Percentiles rank a stretch among this genome's conserved stretches.
These are phyloP conservation scores for Drosophila arizonae DNA, from an alignment of 1,140 invertebrate genomes.

Conservation along the genomic window DNA sequence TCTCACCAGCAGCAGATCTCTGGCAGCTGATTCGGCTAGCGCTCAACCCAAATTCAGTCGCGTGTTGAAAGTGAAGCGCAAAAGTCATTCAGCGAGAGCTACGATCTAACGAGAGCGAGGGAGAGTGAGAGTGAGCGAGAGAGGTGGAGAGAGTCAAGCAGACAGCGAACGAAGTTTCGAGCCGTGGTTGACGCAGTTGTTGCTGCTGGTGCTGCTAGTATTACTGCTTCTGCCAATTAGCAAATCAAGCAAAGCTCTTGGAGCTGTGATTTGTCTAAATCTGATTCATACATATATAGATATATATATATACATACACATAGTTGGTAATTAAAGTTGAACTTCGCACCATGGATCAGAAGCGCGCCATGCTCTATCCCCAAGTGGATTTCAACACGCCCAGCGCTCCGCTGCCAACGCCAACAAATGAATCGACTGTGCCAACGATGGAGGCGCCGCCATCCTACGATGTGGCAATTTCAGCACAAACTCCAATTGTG, in stretches of 20 bases:
- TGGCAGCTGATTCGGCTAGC: slow-evolving; percentile 22
- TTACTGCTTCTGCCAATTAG: slow-evolving; percentile 40
- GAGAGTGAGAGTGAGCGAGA: not conserved
- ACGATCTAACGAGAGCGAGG: not conserved
- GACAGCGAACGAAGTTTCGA: slow-evolving; percentile 18
- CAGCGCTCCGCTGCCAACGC: slow-evolving; percentile 53
- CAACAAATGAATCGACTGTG: slow-evolving; percentile 29
- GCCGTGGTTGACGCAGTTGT: slow-evolving; percentile 8
- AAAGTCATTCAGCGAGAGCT: slow-evolving; percentile 22
- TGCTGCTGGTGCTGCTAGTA: slow-evolving; percentile 1
- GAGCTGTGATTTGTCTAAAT: slow-evolving; percentile 4
- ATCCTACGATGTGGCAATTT: slow-evolving; percentile 75
- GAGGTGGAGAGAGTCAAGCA: not conserved
- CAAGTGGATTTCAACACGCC: slow-evolving; percentile 61
- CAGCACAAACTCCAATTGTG: slow-evolving; percentile 26
- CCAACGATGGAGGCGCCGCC: slow-evolving; percentile 65
- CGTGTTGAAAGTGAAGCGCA: slow-evolving; percentile 46
- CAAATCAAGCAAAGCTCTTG: slow-evolving; percentile 55
- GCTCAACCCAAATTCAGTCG: slow-evolving; percentile 47
- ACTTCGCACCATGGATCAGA: slow-evolving; percentile 78
- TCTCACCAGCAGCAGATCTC: slow-evolving; percentile 1
- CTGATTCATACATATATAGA: slow-evolving; percentile 35
- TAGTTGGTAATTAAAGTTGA: slow-evolving; percentile 28
- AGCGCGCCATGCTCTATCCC: slow-evolving; percentile 79
- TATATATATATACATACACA: too few species aligned